phyloP scores from a whole-genome alignment of 2,797 vertebrate genomes.

The Sparidentex hasta region DNA sequence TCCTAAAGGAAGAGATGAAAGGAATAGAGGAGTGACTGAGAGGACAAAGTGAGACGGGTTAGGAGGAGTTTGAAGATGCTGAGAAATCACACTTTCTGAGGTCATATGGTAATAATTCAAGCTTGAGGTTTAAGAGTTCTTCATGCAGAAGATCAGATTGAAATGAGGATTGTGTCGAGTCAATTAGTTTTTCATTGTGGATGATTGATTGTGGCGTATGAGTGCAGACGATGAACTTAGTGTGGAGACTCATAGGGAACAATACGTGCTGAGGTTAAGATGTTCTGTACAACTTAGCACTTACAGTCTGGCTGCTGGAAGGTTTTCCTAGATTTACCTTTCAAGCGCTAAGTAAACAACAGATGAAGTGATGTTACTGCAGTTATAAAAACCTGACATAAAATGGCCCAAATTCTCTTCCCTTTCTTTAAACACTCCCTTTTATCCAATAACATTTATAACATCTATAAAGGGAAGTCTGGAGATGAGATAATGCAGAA shows the following conservation, averaged over 20 bases:
- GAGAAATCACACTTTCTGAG: constrained; percentile 15
- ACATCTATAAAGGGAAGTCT: constrained; percentile 13
- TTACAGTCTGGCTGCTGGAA: not conserved
- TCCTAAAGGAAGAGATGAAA: constrained; percentile 16
- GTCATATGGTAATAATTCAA: constrained; percentile 24
- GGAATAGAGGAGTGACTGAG: not conserved
- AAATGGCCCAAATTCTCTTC: not conserved
- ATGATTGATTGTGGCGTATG: not conserved
- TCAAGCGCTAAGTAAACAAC: not conserved
- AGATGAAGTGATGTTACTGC: not conserved
- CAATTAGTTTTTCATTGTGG: constrained; percentile 12
- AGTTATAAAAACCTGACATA: constrained; percentile 13
- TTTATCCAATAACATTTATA: not conserved
- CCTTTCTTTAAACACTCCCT: not conserved
- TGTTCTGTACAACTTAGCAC: not conserved
- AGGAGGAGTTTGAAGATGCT: constrained; percentile 8
- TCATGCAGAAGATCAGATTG: not conserved
- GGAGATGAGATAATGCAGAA: not conserved
- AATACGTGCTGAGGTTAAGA: not conserved
- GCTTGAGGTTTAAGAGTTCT: not conserved
- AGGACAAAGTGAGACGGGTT: not conserved
- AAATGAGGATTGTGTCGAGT: constrained; percentile 15
- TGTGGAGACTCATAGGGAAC: constrained; percentile 15
- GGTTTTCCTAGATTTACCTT: not conserved
- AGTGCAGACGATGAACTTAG: constrained; percentile 2